These are phyloP conservation scores for Tetheella fluctuosa DNA, from an alignment of 2,888 invertebrate genomes.

Conservation along the genomic window DNA sequence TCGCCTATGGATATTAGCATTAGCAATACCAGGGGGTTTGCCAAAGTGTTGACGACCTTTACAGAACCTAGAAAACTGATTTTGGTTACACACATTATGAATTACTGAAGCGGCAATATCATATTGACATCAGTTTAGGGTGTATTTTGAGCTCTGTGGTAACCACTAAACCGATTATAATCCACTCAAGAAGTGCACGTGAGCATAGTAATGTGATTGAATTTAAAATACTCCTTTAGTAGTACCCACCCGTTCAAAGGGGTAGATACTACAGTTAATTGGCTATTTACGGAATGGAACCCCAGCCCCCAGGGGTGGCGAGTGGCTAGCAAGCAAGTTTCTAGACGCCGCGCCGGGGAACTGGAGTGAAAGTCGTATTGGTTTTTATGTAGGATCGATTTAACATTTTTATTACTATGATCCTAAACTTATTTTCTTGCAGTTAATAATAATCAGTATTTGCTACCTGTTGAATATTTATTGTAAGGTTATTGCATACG, in stretches of 20 bases:
- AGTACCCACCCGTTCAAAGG: not conserved
- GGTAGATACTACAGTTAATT: not conserved
- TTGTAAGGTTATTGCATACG: not conserved
- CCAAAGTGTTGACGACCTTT: too few species aligned
- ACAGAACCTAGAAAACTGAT: too few species aligned
- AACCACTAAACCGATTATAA: not conserved
- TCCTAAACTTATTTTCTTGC: not conserved
- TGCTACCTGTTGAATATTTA: constrained; percentile 1
- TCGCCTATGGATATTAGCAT: too few species aligned
- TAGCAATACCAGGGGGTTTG: too few species aligned
- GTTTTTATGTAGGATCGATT: not conserved
- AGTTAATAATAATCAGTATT: not conserved
- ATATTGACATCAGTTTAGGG: too few species aligned
- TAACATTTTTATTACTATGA: not conserved
- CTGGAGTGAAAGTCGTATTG: not conserved
- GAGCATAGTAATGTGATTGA: constrained; percentile 3
- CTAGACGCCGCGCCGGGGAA: not conserved
- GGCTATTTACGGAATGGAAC: constrained; percentile 6
- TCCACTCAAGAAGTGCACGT: not conserved
- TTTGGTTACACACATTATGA: too few species aligned
- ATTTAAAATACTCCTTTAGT: constrained; percentile 2
- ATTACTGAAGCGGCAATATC: too few species aligned
- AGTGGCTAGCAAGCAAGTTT: not conserved
- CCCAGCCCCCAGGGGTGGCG: not conserved
- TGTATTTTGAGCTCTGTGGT: not conserved